A percentile compares a stretch with the other conserved stretches of the same genome.
These are phyloP conservation scores for Ardeotis arabs DNA, from an alignment of 2,113 vertebrate species.

Conservation along the genomic window DNA sequence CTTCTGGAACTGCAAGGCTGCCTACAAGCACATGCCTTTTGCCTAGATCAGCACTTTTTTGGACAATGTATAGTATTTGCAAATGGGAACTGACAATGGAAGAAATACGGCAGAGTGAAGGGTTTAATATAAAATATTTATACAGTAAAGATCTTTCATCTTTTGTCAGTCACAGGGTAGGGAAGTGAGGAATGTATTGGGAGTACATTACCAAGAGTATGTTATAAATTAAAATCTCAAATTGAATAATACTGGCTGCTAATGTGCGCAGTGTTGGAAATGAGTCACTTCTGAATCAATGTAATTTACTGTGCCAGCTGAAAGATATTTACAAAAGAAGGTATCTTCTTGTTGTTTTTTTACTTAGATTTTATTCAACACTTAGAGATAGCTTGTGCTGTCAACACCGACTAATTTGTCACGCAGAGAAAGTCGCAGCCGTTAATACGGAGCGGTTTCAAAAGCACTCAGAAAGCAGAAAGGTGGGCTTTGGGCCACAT, in stretches of 20 bases:
- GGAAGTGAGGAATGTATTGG: constrained; percentile 79
- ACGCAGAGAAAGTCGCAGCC: background rate
- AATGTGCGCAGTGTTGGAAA: constrained; percentile 78
- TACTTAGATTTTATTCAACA: constrained; percentile 51
- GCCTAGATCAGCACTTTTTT: constrained; percentile 64
- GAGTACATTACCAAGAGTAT: constrained; percentile 82
- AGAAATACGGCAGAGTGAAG: constrained; percentile 78
- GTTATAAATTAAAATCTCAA: constrained; percentile 84
- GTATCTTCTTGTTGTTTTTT: constrained; percentile 56
- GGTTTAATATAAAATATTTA: constrained; percentile 85
- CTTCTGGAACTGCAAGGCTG: background rate
- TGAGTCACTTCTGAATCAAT: constrained; percentile 76
- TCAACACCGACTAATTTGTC: constrained; percentile 42
- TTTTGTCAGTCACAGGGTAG: constrained; percentile 78
- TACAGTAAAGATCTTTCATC: constrained; percentile 82
- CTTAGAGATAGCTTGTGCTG: constrained; percentile 19
- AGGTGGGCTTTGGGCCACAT: constrained; percentile 28
- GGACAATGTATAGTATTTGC: constrained; percentile 73
- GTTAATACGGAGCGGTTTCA: constrained; percentile 2
- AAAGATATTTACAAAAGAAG: constrained; percentile 77
- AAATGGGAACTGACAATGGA: constrained; percentile 79
- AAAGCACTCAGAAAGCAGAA: constrained; percentile 34
- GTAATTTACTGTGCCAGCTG: constrained; percentile 76
- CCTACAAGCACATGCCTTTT: background rate
- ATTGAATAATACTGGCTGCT: constrained; percentile 81